Percentiles rank a stretch among this genome's conserved stretches.
Evolutionary conservation across 2,113 vertebrate species (phyloP).

Genomic region (Heterocephalus glaber): DNA sequence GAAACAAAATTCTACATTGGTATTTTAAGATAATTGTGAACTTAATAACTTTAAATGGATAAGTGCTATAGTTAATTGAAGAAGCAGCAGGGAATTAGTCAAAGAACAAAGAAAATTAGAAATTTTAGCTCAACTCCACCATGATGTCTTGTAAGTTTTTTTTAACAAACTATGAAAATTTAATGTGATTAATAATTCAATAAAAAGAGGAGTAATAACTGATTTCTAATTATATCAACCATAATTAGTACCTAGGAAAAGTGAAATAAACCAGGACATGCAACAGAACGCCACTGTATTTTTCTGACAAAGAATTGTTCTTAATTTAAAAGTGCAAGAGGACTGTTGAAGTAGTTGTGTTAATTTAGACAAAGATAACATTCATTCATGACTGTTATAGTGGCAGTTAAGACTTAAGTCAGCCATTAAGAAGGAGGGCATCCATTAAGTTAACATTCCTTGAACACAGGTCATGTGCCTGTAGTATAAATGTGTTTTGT

Average conservation of each 20-base stretch:
- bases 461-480: not conserved
- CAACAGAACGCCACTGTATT: not conserved
- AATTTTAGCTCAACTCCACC: not conserved
- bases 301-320: not conserved
- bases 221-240: not conserved
- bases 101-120: slow-evolving; percentile 20
- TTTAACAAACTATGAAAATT: not conserved
- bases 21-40: not conserved
- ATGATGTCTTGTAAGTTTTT: not conserved
- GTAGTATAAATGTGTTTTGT: not conserved
- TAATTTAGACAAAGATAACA: not conserved
- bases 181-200: not conserved
- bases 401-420: not conserved
- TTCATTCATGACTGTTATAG: slow-evolving; percentile 1
- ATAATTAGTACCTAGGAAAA: not conserved
- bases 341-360: not conserved
- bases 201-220: not conserved
- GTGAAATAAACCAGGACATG: not conserved
- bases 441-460: not conserved
- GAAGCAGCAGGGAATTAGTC: not conserved
- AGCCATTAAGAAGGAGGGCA: not conserved
- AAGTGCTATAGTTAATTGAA: not conserved
- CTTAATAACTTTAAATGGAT: not conserved
- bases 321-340: not conserved
- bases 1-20: slow-evolving; percentile 18